Evolutionary conservation across 2,888 invertebrate species (phyloP), one percentile per base, ranked within the genome.

Genomic region (Leucophora obtusa): DNA sequence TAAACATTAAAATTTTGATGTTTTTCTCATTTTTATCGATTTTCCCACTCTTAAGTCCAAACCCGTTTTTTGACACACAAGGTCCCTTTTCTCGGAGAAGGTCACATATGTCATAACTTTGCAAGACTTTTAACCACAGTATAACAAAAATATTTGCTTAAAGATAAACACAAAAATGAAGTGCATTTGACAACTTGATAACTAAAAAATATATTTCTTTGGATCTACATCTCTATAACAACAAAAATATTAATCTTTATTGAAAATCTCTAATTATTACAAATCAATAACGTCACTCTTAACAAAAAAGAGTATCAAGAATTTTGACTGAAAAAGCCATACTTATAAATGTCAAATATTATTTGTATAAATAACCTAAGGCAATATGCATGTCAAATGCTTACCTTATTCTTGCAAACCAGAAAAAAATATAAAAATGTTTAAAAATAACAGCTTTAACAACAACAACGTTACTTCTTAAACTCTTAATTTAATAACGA

Each of bases 341-440:
- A 68, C 63, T 69, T 68, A 51, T 60, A 81, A 81, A 77, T 81
- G 80, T 65, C 80, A 79, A 73, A 81, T 70, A 60, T 65, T 71
- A 21, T 15, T n/a, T 62, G 2, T 38, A 24, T 24, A 62, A 59
- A 80, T 53, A 80, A 63, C 75, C 76, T 17, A n/a, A 58, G 60
- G 80, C 74, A 59, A 58, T 51, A 70, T 28, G 24, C 63, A 71
- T 70, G 79, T 65, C 43, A 56, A 75, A 75, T 53, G 58, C 51
- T 24, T 56, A 51, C 70, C 51, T 47, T n/a, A 47, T 47, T n/a
- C 6, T n/a, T 47, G 9, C 62, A 35, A 53, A 17, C 10, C 5
- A 74, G 10, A 35, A 54, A 63, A 54, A 63, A 21, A 24, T 14
- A 35, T 11, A 38, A 15, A 17, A 38, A 38, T 53, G 18, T 17